phyloP scores from a whole-genome alignment of 2,113 vertebrate genomes.

The Hydrochoerus hydrochaeris region DNA sequence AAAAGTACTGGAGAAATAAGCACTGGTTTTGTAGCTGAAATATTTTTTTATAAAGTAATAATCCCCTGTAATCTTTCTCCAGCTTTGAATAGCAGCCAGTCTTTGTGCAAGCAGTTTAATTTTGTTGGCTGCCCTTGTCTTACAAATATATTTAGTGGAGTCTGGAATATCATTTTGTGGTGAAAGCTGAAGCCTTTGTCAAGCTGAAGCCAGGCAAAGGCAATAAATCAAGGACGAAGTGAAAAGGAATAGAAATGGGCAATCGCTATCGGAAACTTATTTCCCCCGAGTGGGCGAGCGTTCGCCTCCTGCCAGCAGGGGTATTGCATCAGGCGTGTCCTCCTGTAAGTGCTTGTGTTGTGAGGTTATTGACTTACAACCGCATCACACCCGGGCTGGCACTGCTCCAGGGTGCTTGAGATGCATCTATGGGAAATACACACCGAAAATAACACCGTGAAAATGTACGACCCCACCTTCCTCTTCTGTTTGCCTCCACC shows the following conservation, averaged over 20 bases:
- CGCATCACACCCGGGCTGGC: slow-evolving; percentile 50
- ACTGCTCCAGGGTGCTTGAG: slow-evolving; percentile 46
- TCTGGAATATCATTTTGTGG: slow-evolving; percentile 70
- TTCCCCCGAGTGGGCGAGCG: slow-evolving; percentile 15
- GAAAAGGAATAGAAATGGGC: slow-evolving; percentile 70
- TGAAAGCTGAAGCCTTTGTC: slow-evolving; percentile 68
- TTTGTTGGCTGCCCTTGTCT: slow-evolving; percentile 69
- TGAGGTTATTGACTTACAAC: slow-evolving; percentile 69
- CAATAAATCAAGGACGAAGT: slow-evolving; percentile 70
- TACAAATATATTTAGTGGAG: slow-evolving; percentile 73
- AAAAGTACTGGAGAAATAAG: slow-evolving; percentile 49
- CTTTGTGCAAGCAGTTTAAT: slow-evolving; percentile 74
- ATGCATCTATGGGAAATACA: slow-evolving; percentile 54
- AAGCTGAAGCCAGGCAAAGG: slow-evolving; percentile 60
- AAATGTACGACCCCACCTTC: background rate
- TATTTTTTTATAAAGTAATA: slow-evolving; percentile 73
- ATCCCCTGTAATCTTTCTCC: slow-evolving; percentile 68
- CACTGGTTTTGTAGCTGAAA: slow-evolving; percentile 5
- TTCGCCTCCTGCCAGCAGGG: background rate
- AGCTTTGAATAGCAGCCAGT: slow-evolving; percentile 71
- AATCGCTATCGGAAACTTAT: slow-evolving; percentile 35
- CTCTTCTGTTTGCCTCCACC: background rate
- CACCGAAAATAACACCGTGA: slow-evolving; percentile 46
- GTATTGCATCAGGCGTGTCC: slow-evolving; percentile 36
- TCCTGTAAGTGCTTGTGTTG: slow-evolving; percentile 48